Evolutionary conservation across 2,113 vertebrate genomes (phyloP).

Genomic region (Psittacula cyanocephala): DNA sequence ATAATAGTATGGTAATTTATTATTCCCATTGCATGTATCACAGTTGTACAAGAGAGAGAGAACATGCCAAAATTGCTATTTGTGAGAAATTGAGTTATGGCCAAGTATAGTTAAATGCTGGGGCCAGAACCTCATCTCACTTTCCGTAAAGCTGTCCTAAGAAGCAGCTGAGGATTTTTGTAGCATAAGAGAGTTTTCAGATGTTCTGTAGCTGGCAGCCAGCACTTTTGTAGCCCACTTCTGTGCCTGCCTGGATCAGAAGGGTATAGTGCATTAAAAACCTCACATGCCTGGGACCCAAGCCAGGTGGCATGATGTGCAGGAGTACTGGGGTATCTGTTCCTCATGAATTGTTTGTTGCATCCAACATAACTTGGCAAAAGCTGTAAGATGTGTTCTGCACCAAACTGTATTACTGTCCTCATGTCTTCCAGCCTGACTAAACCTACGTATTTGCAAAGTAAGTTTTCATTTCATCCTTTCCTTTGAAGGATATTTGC

Average conservation of each 20-base stretch:
- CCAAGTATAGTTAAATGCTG: not conserved
- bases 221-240: not conserved
- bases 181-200: not conserved
- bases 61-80: conserved; percentile 45
- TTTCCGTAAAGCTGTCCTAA: conserved; percentile 39
- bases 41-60: conserved; percentile 16
- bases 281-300: not conserved
- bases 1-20: conserved; percentile 42
- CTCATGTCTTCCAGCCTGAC: not conserved
- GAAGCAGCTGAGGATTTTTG: conserved; percentile 16
- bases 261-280: not conserved
- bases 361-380: not conserved
- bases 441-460: not conserved
- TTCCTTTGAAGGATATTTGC: not conserved
- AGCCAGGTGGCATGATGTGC: not conserved
- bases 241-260: not conserved
- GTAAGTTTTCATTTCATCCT: not conserved
- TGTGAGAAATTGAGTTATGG: conserved; percentile 50
- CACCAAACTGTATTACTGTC: not conserved
- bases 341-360: not conserved
- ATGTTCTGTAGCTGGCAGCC: not conserved
- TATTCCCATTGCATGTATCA: conserved; percentile 29
- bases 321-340: not conserved
- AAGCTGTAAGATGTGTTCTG: not conserved
- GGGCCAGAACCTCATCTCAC: conserved; percentile 43